Percentiles rank a stretch among this genome's conserved stretches.
These are phyloP conservation scores for Nicator chloris DNA, from an alignment of 2,113 vertebrate species.

Conservation along the genomic window DNA sequence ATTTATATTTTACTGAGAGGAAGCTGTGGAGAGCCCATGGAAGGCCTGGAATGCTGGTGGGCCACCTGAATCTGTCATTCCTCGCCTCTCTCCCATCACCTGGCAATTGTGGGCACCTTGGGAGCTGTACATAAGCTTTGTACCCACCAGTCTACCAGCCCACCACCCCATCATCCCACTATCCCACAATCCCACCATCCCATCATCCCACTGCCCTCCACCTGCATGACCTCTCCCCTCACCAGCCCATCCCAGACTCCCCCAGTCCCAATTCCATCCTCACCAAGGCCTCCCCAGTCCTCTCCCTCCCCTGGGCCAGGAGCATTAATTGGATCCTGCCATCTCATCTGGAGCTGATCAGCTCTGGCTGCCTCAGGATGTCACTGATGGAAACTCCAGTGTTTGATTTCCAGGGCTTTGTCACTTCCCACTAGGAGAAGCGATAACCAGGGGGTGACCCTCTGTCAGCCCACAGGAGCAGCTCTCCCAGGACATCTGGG, in stretches of 20 bases:
- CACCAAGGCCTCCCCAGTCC: background rate
- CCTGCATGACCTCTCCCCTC: background rate
- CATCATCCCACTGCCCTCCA: background rate
- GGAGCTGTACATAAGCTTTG: background rate
- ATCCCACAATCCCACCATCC: rapidly evolving
- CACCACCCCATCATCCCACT: too few relatives aligned
- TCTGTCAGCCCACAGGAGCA: background rate
- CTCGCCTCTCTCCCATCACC: background rate
- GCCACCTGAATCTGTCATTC: background rate
- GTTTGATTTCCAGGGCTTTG: conserved; percentile 10
- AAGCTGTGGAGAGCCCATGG: background rate
- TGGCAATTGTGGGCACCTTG: background rate
- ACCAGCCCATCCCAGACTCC: background rate
- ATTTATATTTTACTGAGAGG: background rate
- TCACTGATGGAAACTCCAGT: background rate
- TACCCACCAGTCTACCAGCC: too few relatives aligned
- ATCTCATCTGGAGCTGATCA: conserved; percentile 7
- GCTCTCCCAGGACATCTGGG: background rate
- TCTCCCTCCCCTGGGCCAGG: background rate
- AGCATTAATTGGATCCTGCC: background rate
- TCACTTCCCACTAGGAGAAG: background rate
- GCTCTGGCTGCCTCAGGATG: background rate
- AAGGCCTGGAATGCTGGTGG: background rate
- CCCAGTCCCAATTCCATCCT: rapidly evolving
- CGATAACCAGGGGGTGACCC: background rate